These are phyloP conservation scores for Argopecten irradians DNA, from an alignment of 1,140 invertebrate species.

Conservation along the genomic window DNA sequence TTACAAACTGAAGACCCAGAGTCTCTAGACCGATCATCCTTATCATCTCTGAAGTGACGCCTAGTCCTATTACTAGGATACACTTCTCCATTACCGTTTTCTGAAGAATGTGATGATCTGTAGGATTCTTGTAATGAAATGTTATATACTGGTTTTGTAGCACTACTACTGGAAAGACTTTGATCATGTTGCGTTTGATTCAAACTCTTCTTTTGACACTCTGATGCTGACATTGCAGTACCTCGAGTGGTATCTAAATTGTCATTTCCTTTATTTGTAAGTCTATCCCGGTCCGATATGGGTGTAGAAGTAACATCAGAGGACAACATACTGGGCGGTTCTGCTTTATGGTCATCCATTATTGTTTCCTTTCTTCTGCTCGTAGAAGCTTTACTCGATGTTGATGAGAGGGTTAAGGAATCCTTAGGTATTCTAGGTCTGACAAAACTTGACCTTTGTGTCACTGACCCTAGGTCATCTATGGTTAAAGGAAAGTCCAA, in stretches of 20 bases:
- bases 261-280: too few species aligned
- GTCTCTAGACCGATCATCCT: background rate
- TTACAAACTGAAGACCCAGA: background rate
- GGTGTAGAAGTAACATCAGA: too few species aligned
- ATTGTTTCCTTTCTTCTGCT: too few species aligned
- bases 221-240: background rate
- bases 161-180: background rate
- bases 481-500: slow-evolving; percentile 29
- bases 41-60: too few species aligned
- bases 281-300: too few species aligned
- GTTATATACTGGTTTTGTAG: background rate
- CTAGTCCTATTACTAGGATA: background rate
- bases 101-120: background rate
- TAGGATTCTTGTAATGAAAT: background rate
- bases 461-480: slow-evolving; percentile 9
- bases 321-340: too few species aligned
- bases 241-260: too few species aligned
- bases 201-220: background rate
- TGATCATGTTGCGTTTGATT: background rate
- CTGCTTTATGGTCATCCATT: too few species aligned
- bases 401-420: background rate
- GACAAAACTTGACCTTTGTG: slow-evolving; percentile 35
- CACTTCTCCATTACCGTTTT: background rate
- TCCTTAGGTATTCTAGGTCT: background rate
- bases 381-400: too few species aligned